Conservation (phyloP, 2,113 vertebrate species). For the Coracopsis vasa region DNA sequence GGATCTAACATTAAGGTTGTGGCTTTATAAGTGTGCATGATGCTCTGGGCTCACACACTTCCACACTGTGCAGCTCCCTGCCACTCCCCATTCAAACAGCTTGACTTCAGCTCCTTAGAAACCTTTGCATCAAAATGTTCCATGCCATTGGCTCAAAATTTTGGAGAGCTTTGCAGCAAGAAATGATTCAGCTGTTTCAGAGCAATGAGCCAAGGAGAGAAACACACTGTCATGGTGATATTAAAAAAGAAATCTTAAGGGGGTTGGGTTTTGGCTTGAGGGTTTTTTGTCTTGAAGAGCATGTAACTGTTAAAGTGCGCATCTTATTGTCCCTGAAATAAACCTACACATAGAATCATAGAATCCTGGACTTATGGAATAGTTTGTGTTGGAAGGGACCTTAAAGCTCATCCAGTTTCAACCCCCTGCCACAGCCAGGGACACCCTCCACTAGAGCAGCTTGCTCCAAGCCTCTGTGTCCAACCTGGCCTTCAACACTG, state of each 20-base stretch:
- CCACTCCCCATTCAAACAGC: neutral
- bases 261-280: accelerated
- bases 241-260: neutral
- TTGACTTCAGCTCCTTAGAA: neutral
- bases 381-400: neutral
- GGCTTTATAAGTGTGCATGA: neutral
- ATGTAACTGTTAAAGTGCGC: neutral
- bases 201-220: neutral
- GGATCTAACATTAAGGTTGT: neutral
- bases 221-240: neutral
- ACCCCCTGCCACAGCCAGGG: neutral
- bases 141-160: neutral
- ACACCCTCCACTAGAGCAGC: neutral
- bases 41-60: neutral
- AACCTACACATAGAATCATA: neutral
- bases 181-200: conserved; percentile 26
- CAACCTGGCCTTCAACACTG: too few species aligned
- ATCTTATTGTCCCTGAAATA: neutral
- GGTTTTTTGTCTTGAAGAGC: neutral
- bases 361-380: neutral
- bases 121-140: neutral
- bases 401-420: neutral
- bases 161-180: neutral
- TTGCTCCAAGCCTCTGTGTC: neutral
- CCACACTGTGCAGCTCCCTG: neutral